Conservation (phyloP, 2,888 invertebrate genomes). For the Gibbula magus region DNA sequence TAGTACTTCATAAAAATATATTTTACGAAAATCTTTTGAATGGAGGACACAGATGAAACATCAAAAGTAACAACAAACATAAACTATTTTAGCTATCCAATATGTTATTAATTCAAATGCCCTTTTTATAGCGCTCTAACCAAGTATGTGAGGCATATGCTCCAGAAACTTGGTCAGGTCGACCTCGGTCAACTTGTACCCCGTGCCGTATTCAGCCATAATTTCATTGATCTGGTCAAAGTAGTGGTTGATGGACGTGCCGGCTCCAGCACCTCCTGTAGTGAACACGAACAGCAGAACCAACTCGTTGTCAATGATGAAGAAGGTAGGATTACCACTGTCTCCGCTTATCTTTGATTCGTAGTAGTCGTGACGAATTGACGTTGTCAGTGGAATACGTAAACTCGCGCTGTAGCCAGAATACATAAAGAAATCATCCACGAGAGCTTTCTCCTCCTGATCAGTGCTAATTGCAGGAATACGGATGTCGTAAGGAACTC, state of each 20-base stretch:
- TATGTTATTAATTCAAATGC: no score
- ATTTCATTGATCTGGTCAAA: slow-evolving; percentile 50
- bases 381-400: neutral
- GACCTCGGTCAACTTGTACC: slow-evolving; percentile 50
- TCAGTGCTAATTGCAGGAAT: slow-evolving; percentile 56
- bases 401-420: slow-evolving; percentile 43
- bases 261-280: slow-evolving; percentile 40
- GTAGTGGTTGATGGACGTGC: slow-evolving; percentile 54
- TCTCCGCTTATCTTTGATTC: slow-evolving; percentile 56
- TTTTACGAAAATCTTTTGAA: no score
- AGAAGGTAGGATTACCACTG: slow-evolving; percentile 60
- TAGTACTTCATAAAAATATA: no score
- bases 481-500: slow-evolving; percentile 26
- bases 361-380: slow-evolving; percentile 46
- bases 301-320: slow-evolving; percentile 53
- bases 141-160: slow-evolving; percentile 36
- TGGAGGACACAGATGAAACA: no score
- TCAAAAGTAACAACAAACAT: no score
- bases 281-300: slow-evolving; percentile 59
- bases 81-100: no score
- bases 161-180: slow-evolving; percentile 42
- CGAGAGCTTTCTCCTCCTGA: slow-evolving; percentile 59
- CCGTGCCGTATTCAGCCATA: slow-evolving; percentile 47
- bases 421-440: slow-evolving; percentile 46
- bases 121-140: no score